These are phyloP conservation scores for Poecilus cupreus DNA, from an alignment of 2,888 invertebrate species.

Conservation along the genomic window DNA sequence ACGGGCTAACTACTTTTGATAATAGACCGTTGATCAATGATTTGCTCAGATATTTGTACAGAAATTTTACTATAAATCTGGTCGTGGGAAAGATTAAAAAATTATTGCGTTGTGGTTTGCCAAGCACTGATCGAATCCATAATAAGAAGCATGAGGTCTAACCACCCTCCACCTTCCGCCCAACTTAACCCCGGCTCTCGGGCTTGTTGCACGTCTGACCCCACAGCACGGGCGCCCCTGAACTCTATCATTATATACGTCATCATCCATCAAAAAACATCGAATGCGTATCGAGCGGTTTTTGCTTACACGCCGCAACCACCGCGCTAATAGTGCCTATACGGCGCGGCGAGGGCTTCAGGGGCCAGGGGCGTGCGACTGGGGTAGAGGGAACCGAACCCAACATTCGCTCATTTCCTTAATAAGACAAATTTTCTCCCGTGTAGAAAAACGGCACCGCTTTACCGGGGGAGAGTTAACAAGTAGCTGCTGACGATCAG, in stretches of 20 bases:
- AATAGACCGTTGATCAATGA: too few relatives aligned
- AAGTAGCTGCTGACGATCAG: conserved; percentile 15
- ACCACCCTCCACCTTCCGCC: neutral
- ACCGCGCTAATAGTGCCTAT: conserved; percentile 29
- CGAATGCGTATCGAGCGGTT: conserved; percentile 62
- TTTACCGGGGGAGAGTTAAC: conserved; percentile 41
- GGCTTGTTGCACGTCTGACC: conserved; percentile 32
- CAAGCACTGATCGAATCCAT: conserved; percentile 28
- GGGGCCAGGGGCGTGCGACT: neutral
- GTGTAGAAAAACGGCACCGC: conserved; percentile 35
- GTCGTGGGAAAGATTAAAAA: too few relatives aligned
- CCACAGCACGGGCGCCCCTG: conserved; percentile 52
- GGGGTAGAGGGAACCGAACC: conserved; percentile 60
- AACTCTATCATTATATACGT: conserved; percentile 68
- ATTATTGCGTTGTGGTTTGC: neutral
- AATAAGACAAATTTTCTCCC: conserved; percentile 64
- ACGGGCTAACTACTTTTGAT: too few relatives aligned
- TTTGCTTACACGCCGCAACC: conserved; percentile 22
- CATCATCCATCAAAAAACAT: conserved; percentile 69
- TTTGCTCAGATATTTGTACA: too few relatives aligned
- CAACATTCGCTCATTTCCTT: conserved; percentile 63
- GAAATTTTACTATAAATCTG: too few relatives aligned
- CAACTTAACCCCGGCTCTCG: conserved; percentile 1
- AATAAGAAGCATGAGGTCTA: conserved; percentile 14
- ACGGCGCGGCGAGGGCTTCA: neutral